Evolutionary conservation across 2,888 invertebrate genomes (phyloP).

Genomic region (Noctua pronuba): DNA sequence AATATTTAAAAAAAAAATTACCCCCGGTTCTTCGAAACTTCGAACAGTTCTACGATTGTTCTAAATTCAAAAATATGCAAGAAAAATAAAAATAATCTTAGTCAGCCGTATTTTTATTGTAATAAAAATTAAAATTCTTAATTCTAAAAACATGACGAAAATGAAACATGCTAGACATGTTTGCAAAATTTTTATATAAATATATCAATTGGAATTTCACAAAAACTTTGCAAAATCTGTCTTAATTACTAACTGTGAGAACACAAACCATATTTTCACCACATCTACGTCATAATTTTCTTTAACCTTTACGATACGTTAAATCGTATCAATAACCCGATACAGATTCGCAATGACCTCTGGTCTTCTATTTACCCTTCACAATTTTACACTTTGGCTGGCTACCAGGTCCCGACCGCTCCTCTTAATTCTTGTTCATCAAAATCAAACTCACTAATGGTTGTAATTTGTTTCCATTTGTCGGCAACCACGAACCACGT

Average conservation of each 20-base stretch:
- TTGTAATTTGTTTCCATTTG: constrained; percentile 36
- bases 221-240: neutral
- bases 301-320: neutral
- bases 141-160: neutral
- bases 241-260: neutral
- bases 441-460: constrained; percentile 35
- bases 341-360: neutral
- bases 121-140: neutral
- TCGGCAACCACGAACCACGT: neutral
- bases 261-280: neutral
- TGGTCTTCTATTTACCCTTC: constrained; percentile 4
- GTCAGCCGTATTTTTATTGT: neutral
- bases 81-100: neutral
- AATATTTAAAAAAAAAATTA: neutral
- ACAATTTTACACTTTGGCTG: constrained; percentile 2
- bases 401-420: constrained; percentile 4
- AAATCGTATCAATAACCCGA: constrained; percentile 1
- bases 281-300: neutral
- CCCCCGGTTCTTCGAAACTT: neutral
- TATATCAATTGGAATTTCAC: neutral
- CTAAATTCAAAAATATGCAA: neutral
- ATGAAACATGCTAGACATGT: neutral
- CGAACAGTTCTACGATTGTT: neutral
- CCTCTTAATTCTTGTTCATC: constrained; percentile 31
- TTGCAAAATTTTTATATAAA: neutral